phyloP scores from a whole-genome alignment of 2,888 invertebrate species.

The Drosophila flavopinicola region DNA sequence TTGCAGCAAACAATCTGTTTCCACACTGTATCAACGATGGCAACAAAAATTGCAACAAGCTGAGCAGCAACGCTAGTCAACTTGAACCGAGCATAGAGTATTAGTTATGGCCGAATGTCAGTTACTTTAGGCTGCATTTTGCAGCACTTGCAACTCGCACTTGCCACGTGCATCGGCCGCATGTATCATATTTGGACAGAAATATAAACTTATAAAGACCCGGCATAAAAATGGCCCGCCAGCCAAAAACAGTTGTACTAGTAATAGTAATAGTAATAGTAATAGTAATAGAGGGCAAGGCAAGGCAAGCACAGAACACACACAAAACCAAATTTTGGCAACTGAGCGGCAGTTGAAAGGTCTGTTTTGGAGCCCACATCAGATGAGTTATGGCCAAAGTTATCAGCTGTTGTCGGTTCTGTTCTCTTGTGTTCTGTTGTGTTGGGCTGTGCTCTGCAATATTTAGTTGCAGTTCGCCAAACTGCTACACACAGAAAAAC shows the following conservation, averaged over 20 bases:
- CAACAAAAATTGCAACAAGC: constrained; percentile 70
- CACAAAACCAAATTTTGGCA: constrained; percentile 67
- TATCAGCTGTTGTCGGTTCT: too few species aligned
- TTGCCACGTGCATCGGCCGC: constrained; percentile 26
- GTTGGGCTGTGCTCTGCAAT: constrained; percentile 43
- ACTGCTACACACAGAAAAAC: too few species aligned
- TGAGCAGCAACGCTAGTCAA: constrained; percentile 59
- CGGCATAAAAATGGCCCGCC: constrained; percentile 31
- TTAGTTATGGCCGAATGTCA: constrained; percentile 40
- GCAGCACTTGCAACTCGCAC: constrained; percentile 53
- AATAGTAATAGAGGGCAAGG: too few species aligned
- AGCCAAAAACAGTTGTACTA: constrained; percentile 27
- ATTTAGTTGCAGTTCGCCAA: constrained; percentile 21
- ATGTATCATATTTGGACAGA: constrained; percentile 78
- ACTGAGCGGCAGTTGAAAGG: constrained; percentile 74
- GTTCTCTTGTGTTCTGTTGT: too few species aligned
- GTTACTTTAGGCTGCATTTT: constrained; percentile 27
- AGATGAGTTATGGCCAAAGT: constrained; percentile 76
- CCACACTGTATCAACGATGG: constrained; percentile 61
- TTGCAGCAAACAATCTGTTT: constrained; percentile 77
- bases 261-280: too few species aligned
- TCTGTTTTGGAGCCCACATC: constrained; percentile 58
- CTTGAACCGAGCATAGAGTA: constrained; percentile 55
- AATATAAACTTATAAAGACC: constrained; percentile 74
- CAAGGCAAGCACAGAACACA: too few species aligned